Base-by-base conservation (phyloP, 2,113 vertebrate species). In the Myanophis thanlyinensis region DNA sequence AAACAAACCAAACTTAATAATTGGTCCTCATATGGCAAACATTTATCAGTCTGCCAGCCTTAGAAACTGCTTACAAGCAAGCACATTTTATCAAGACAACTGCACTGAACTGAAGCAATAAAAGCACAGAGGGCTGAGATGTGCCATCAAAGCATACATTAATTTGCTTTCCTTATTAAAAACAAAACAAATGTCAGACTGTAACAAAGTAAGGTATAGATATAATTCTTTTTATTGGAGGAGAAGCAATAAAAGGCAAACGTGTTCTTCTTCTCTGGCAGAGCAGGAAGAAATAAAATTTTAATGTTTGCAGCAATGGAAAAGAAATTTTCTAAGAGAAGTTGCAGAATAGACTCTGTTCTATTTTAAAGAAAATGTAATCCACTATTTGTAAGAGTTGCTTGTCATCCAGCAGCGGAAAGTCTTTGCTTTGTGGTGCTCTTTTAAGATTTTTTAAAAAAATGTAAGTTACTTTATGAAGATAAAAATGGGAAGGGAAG, bases 21-120 rank as follows among this genome's bases (percentile, higher is more conserved):
- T 94, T 27, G 87, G 67, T 85, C 85, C 22, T 51, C 92, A 93
- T 47, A 93, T 25, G 85, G 40, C 89, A 94, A 94, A 52, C 88
- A 92, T 44, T 59, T 44, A 88, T 91, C 23, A 35, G 5, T 15
- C 56, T 30, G 20, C 90, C 87, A 94, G 59, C 53, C 18, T 80
- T 89, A 92, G 48, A 25, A 73, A 46, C 5, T 47, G 87, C 85
- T 94, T 88, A 51, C 5, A 6, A 47, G 30, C 89, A 91, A 90
- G 25, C 90, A 12, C n/a, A 47, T 91, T 90, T 95, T 93, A 88
- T 62, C 53, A 30, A 94, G 67, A 18, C 54, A 90, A 15, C 51
- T 89, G 40, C 90, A 59, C n/a, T 44, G 2, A 25, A 73, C 90
- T 56, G 88, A 89, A 40, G 47, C 27, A 62, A 80, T 40, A 40